Base-by-base conservation (phyloP, 2,113 vertebrate genomes). In the Dunckerocampus dactyliophorus region DNA sequence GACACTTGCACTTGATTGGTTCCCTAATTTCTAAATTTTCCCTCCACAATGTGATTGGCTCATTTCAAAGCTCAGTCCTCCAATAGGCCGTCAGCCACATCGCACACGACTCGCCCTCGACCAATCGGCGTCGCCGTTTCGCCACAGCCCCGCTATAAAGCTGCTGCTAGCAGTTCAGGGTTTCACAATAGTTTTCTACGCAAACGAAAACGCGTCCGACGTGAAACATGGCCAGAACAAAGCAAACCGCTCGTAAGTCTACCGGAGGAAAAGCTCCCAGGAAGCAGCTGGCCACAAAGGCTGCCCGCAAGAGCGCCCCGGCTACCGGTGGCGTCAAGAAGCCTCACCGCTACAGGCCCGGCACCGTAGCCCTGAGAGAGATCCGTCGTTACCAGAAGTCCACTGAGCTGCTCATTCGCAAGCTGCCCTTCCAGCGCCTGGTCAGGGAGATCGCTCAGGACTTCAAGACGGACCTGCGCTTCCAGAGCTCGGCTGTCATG, bases 401-500 rank as follows among this genome's bases (percentile, higher is more conserved):
- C 45, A 85, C 82, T 0, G 82, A 85, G 77, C 71, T 85, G 54
- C 68, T 85, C 0, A 85, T 85, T 71, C 77, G 82, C 20, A 82
- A 85, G 39, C 37, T 81, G 24, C 77, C 82, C 55, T 85, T 85
- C 72, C 80, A 85, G 68, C 82, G 80, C 10, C 68, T 85, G 51
- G 82, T 82, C 3, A 8, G 82, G 1, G 82, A 85, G 14, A 85
- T 85, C 61, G 75, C 82, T 45, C 82, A 85, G 74, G 79, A 84
- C 17, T 84, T 84, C 55, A 84, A 84, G 59, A 84, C 82, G 2
- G 82, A 84, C 69, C 76, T 85, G 22, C 83, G 83, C 56, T 85
- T 85, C 78, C 83, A 85, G 80, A 85, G 80, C 76, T 82, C 83
- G 0, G 80, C 83, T 0, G 78, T 85, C 47, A 85, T 83, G 83